These are phyloP conservation scores for Grallaria varia DNA, from an alignment of 2,113 vertebrate genomes.

Conservation along the genomic window DNA sequence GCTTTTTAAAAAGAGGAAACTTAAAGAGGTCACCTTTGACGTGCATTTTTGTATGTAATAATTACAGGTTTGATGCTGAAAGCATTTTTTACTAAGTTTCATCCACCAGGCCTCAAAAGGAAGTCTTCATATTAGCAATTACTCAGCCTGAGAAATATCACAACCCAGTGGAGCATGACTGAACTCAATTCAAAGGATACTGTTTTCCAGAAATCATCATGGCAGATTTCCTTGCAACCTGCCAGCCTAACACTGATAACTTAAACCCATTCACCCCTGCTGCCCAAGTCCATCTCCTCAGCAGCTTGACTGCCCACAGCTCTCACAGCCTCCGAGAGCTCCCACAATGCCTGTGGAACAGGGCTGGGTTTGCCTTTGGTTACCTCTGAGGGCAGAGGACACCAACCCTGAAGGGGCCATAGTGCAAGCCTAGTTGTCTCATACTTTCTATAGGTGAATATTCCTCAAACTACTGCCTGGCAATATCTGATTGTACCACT, in stretches of 20 bases:
- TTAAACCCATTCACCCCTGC: slow-evolving; percentile 74
- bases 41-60: not conserved
- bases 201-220: slow-evolving; percentile 11
- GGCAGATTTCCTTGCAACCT: slow-evolving; percentile 71
- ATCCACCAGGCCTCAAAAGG: not conserved
- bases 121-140: slow-evolving; percentile 24
- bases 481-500: not conserved
- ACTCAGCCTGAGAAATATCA: not conserved
- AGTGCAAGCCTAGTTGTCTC: not conserved
- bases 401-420: too few species aligned
- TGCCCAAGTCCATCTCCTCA: slow-evolving; percentile 51
- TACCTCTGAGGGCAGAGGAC: not conserved
- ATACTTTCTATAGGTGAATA: not conserved
- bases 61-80: not conserved
- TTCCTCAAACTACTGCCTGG: not conserved
- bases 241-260: slow-evolving; percentile 68
- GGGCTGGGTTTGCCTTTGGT: not conserved
- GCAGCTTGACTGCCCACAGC: slow-evolving; percentile 70
- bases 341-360: slow-evolving; percentile 65
- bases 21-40: not conserved
- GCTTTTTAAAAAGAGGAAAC: not conserved
- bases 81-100: not conserved
- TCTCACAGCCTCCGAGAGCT: slow-evolving; percentile 37
- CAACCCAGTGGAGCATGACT: not conserved
- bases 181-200: not conserved